Evolutionary conservation across 1,140 invertebrate species (phyloP).

Genomic region (Brachionus rotundiformis): DNA sequence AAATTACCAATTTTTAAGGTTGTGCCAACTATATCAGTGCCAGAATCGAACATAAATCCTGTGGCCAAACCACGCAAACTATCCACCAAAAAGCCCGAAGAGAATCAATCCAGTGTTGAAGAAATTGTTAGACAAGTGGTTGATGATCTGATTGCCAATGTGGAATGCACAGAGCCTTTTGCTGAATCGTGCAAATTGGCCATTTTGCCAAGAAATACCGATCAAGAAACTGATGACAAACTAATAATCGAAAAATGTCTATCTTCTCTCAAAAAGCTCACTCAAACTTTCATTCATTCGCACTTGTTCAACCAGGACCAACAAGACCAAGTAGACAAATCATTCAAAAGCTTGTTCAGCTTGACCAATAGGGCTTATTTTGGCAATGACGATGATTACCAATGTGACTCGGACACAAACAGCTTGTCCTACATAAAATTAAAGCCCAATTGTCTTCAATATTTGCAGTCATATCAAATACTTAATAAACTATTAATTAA

Average conservation of each 20-base stretch:
- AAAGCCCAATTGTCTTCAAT: background rate
- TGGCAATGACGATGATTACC: background rate
- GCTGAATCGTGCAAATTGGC: background rate
- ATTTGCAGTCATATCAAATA: conserved; percentile 14
- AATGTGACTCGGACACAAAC: background rate
- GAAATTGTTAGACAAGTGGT: background rate
- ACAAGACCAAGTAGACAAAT: background rate
- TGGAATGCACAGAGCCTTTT: background rate
- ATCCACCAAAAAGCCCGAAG: background rate
- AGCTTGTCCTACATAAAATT: background rate
- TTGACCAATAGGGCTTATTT: background rate
- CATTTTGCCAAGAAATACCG: background rate
- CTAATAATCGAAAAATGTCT: conserved; percentile 34
- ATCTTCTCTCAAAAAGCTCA: background rate
- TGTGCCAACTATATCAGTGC: conserved; percentile 32
- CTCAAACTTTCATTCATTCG: background rate
- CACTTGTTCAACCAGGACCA: conserved; percentile 6
- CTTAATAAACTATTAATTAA: conserved; percentile 39
- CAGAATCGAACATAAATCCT: background rate
- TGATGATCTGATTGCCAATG: background rate
- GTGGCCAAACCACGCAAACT: background rate
- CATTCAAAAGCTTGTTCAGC: conserved; percentile 23
- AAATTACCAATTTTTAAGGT: too few species aligned
- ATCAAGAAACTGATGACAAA: conserved; percentile 5
- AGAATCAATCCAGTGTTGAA: background rate